These are phyloP conservation scores for Synodontis membranacea DNA, from an alignment of 2,113 vertebrate species.

Conservation along the genomic window DNA sequence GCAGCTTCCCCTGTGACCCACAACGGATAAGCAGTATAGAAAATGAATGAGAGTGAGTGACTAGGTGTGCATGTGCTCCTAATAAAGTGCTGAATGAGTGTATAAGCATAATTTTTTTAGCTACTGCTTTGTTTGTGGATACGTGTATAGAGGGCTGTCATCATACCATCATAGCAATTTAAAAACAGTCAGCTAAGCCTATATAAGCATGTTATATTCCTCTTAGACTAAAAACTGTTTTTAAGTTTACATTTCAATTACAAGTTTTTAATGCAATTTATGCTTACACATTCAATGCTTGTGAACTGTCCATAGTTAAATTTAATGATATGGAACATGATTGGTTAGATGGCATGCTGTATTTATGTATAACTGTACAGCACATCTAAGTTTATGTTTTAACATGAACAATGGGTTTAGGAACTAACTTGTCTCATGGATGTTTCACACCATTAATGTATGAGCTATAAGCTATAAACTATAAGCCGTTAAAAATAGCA, in stretches of 20 bases:
- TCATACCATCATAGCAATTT: neutral
- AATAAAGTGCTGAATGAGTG: neutral
- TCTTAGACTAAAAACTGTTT: neutral
- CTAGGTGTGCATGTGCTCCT: neutral
- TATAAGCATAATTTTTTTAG: neutral
- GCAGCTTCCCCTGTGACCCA: no score
- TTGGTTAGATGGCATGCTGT: neutral
- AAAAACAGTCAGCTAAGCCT: neutral
- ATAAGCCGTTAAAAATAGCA: neutral
- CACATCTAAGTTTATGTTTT: neutral
- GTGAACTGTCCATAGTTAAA: neutral
- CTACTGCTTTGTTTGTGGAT: neutral
- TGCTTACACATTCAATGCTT: neutral
- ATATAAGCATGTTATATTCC: neutral
- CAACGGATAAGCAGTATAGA: no score
- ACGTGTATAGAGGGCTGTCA: neutral
- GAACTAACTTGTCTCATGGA: neutral
- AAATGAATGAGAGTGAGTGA: no score
- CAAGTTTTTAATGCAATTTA: neutral
- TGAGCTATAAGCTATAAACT: no score
- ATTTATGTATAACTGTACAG: neutral
- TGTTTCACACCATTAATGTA: neutral
- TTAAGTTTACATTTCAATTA: neutral
- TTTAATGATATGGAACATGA: neutral
- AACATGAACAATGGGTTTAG: neutral